Evolutionary conservation across 2,888 invertebrate genomes (phyloP).

Genomic region (Ornithoptera priamus): DNA sequence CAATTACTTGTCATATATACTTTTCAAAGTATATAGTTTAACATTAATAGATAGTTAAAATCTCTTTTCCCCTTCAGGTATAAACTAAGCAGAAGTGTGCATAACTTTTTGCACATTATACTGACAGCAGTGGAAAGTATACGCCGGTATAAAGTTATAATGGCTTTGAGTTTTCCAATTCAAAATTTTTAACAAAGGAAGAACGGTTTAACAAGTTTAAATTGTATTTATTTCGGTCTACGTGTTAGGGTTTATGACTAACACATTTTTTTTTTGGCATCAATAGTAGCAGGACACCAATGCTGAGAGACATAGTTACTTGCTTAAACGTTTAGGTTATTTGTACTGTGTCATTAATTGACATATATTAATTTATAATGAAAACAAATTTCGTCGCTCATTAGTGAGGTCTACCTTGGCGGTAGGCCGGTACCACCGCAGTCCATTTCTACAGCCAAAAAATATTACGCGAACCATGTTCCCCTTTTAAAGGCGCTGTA

Average conservation of each 20-base stretch:
- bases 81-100: background rate
- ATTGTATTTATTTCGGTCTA: conserved; percentile 3
- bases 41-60: background rate
- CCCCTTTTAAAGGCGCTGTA: background rate
- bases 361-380: too few relatives aligned
- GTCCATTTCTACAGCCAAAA: too few relatives aligned
- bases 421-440: too few relatives aligned
- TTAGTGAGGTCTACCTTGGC: too few relatives aligned
- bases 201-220: conserved; percentile 6
- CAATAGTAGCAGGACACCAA: too few relatives aligned
- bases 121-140: background rate
- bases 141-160: conserved; percentile 4
- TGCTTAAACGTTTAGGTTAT: too few relatives aligned
- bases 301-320: too few relatives aligned
- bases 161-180: conserved; percentile 10
- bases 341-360: too few relatives aligned
- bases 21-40: background rate
- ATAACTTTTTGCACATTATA: background rate
- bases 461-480: too few relatives aligned
- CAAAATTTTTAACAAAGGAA: conserved; percentile 10
- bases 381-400: too few relatives aligned
- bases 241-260: background rate
- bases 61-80: background rate
- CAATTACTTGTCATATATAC: too few relatives aligned
- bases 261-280: too few relatives aligned